phyloP scores from a whole-genome alignment of 2,888 invertebrate species.

The Lasioglossum morio region DNA sequence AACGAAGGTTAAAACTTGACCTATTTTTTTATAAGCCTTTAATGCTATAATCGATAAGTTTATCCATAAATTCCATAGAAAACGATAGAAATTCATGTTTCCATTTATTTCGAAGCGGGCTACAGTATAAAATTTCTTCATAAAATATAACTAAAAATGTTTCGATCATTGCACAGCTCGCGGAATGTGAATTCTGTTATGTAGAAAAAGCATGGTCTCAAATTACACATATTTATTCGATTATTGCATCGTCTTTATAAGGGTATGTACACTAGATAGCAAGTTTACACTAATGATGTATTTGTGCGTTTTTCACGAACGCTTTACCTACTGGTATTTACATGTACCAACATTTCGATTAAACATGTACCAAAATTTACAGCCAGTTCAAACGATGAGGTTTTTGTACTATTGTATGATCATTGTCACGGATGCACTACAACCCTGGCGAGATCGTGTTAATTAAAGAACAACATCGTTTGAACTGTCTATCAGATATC shows the following conservation, averaged over 20 bases:
- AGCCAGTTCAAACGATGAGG: background rate
- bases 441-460: background rate
- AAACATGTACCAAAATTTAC: background rate
- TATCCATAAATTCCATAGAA: conserved; percentile 27
- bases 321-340: background rate
- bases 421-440: too few relatives aligned
- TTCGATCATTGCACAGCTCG: conserved; percentile 44
- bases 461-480: background rate
- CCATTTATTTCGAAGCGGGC: background rate
- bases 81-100: conserved; percentile 28
- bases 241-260: conserved; percentile 49
- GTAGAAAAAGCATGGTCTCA: conserved; percentile 43
- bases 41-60: conserved; percentile 43
- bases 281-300: conserved; percentile 30
- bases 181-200: conserved; percentile 53
- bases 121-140: background rate
- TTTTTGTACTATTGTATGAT: background rate
- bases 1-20: conserved; percentile 26
- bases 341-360: background rate
- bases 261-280: conserved; percentile 53
- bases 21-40: conserved; percentile 26
- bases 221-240: conserved; percentile 44
- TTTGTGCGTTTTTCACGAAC: conserved; percentile 40
- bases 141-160: conserved; percentile 41
- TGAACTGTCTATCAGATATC: background rate